A percentile compares a stretch with the other conserved stretches of the same genome.
These are phyloP conservation scores for Andrena minutula DNA, from an alignment of 2,888 invertebrate species.

Conservation along the genomic window DNA sequence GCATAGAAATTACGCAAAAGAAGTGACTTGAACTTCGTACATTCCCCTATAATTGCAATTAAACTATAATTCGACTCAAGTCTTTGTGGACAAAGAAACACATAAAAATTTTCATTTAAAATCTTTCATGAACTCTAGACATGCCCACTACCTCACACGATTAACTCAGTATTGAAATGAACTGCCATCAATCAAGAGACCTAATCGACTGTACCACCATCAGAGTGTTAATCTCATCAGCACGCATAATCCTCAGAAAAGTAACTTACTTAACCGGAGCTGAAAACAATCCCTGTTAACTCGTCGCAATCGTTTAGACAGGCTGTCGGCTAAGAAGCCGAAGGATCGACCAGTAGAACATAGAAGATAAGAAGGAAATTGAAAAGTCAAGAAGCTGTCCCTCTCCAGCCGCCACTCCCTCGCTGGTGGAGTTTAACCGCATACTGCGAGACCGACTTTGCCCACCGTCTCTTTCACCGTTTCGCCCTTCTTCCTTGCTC, in stretches of 20 bases:
- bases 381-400: slow-evolving; percentile 76
- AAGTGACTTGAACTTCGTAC: too few species aligned
- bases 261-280: slow-evolving; percentile 64
- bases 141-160: too few species aligned
- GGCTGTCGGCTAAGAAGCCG: slow-evolving; percentile 30
- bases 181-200: too few species aligned
- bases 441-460: slow-evolving; percentile 56
- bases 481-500: slow-evolving; percentile 29
- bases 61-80: too few species aligned
- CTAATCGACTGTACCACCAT: neutral
- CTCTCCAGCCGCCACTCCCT: slow-evolving; percentile 9
- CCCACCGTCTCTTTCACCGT: slow-evolving; percentile 44
- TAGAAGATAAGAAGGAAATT: slow-evolving; percentile 71
- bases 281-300: slow-evolving; percentile 62
- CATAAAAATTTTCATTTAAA: too few species aligned
- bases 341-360: slow-evolving; percentile 28
- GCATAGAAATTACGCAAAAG: too few species aligned
- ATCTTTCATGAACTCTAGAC: too few species aligned
- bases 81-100: too few species aligned
- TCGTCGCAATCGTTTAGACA: slow-evolving; percentile 60
- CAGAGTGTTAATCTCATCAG: slow-evolving; percentile 6
- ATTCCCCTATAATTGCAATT: too few species aligned
- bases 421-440: slow-evolving; percentile 61
- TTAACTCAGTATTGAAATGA: too few species aligned
- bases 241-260: slow-evolving; percentile 60